Base-by-base conservation (phyloP, 2,888 invertebrate genomes). In the Dione juno region DNA sequence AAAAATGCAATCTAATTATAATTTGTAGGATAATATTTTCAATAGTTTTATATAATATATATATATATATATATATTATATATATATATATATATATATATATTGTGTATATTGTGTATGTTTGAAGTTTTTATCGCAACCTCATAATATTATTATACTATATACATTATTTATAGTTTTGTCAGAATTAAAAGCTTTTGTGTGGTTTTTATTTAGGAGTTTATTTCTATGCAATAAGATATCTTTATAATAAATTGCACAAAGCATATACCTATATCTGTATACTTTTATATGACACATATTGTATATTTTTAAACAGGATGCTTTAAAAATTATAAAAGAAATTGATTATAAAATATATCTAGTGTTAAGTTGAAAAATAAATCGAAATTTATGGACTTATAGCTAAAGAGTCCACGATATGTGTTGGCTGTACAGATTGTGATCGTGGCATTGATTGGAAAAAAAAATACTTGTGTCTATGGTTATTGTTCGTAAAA, bases 1-100 rank as follows among this genome's bases (percentile, higher is more conserved):
- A 64, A 64, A 50, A 48, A 50, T 37, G 63, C 63, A 64, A 64
- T 50, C 37, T 64, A 50, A 63, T 6, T 28, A 28, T 43, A 61
- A n/a, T 43, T 61, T n/a, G 10, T 59, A 61, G n/a, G 59, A 28
- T 9, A 28, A 28, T 43, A 43, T 28, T 61, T 59, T 45, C 21
- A 3, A 28, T 61, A 28, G 28, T 28, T 61, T 6, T 14, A 28
- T 10, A 43, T 5, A n/a, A n/a, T n/a, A n/a, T n/a, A n/a, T n/a
- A n/a, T n/a, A n/a, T n/a, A n/a, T n/a, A n/a, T n/a, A n/a, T n/a
- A n/a, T n/a, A n/a, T n/a, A n/a, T n/a, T n/a, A n/a, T n/a, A n/a
- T n/a, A n/a, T n/a, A n/a, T n/a, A n/a, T n/a, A n/a, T n/a, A n/a
- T n/a, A n/a, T n/a, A n/a, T n/a, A n/a, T n/a, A n/a, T n/a, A n/a